phyloP scores from a whole-genome alignment of 30 jellyfish, hydroid and myxozoan genomes.

The Chrysaora quinquecirrha region DNA sequence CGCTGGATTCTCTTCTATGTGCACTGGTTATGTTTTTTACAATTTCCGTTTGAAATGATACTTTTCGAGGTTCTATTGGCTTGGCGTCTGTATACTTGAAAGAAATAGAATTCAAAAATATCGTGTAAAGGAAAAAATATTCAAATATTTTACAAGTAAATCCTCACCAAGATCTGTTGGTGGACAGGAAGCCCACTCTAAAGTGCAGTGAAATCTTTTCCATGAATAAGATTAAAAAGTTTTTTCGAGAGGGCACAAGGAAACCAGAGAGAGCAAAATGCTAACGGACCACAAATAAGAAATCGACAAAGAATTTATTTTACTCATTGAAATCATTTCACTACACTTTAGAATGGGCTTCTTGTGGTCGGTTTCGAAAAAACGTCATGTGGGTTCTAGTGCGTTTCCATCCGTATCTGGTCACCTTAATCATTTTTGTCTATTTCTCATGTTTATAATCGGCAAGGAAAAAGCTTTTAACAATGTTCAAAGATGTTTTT shows the following conservation, averaged over 20 bases:
- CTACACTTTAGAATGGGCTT: too few relatives aligned
- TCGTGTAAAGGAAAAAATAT: not conserved
- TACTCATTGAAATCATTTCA: too few relatives aligned
- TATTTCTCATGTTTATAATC: not conserved
- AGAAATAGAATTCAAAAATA: not conserved
- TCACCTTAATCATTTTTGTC: too few relatives aligned
- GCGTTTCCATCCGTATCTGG: too few relatives aligned
- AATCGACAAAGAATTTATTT: too few relatives aligned
- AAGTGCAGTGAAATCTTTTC: not conserved
- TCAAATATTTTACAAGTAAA: too few relatives aligned
- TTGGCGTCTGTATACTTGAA: slow-evolving; percentile 63
- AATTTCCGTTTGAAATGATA: slow-evolving; percentile 26
- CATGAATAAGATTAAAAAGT: too few relatives aligned
- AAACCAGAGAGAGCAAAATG: not conserved
- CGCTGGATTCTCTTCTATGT: not conserved
- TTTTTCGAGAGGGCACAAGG: not conserved
- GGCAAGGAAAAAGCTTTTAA: not conserved
- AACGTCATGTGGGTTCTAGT: too few relatives aligned
- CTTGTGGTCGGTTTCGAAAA: too few relatives aligned
- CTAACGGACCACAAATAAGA: too few relatives aligned
- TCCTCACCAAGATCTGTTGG: not conserved
- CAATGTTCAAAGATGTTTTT: not conserved
- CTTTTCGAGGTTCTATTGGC: slow-evolving; percentile 30
- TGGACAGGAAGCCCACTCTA: not conserved
- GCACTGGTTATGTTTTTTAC: not conserved